Percentiles rank a stretch among this genome's conserved stretches.
Evolutionary conservation across 2,888 invertebrate species (phyloP).

Genomic region (Notocelia uddmanniana): DNA sequence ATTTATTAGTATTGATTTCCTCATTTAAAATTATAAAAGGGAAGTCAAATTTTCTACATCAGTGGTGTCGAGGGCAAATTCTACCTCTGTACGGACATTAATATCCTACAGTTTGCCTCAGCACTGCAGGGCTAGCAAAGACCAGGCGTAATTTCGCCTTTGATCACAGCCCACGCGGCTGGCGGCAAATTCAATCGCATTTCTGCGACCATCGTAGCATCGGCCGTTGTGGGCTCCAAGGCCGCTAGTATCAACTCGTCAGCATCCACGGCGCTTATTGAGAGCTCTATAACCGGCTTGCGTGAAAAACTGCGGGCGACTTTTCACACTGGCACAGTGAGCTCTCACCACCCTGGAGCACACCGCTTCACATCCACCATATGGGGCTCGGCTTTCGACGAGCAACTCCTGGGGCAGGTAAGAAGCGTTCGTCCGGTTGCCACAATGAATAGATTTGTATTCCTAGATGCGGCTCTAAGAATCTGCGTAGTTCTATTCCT

Average conservation of each 20-base stretch:
- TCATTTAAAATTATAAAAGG: no score
- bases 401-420: background rate
- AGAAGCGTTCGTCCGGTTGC: background rate
- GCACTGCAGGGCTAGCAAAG: background rate
- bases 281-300: background rate
- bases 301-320: background rate
- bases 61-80: slow-evolving; percentile 7
- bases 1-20: no score
- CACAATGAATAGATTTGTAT: background rate
- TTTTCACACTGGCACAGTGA: background rate
- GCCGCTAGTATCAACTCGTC: background rate
- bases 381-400: background rate
- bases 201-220: background rate
- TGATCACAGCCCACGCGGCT: background rate
- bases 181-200: background rate
- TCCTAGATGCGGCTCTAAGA: background rate
- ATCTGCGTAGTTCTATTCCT: background rate
- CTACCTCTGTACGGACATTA: background rate
- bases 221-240: background rate
- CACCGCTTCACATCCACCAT: background rate
- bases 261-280: background rate
- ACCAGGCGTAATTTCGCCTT: background rate
- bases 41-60: slow-evolving; percentile 20
- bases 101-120: background rate
- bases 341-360: background rate